Conservation (phyloP, 2,888 invertebrate genomes). For the Nebria brevicollis region DNA sequence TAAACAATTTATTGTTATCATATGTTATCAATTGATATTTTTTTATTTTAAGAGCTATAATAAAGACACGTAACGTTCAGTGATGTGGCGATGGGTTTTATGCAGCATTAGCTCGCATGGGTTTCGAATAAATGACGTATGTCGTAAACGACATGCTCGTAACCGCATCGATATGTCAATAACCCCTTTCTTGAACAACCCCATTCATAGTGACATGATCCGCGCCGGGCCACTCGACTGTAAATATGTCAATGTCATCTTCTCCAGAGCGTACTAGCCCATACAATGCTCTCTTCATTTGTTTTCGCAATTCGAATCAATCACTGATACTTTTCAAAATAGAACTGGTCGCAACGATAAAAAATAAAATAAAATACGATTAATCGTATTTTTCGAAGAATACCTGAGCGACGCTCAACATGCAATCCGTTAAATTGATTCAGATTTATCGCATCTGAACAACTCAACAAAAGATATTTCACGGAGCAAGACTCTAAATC, state of each 20-base stretch:
- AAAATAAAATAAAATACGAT: background rate
- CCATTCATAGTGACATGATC: background rate
- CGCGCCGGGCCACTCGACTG: background rate
- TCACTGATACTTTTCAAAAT: background rate
- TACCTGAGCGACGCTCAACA: background rate
- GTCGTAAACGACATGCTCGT: slow-evolving; percentile 32
- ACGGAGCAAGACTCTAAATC: too few relatives aligned
- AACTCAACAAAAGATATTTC: too few relatives aligned
- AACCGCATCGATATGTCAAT: slow-evolving; percentile 36
- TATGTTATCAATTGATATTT: too few relatives aligned
- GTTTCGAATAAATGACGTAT: slow-evolving; percentile 32
- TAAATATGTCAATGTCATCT: background rate
- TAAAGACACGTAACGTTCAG: background rate
- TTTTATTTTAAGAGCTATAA: background rate
- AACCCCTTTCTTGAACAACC: slow-evolving; percentile 15
- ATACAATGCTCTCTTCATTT: slow-evolving; percentile 2
- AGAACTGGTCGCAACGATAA: background rate
- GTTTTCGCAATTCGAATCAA: background rate
- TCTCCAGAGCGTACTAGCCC: background rate
- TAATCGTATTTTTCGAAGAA: background rate
- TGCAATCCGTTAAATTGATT: background rate
- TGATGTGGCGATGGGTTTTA: slow-evolving; percentile 7
- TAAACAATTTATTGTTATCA: too few relatives aligned
- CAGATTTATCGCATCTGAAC: background rate
- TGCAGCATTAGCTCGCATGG: slow-evolving; percentile 21